Evolutionary conservation across 2,113 vertebrate species (phyloP), one percentile per base, ranked within the genome.

Genomic region (Arvicanthis niloticus): DNA sequence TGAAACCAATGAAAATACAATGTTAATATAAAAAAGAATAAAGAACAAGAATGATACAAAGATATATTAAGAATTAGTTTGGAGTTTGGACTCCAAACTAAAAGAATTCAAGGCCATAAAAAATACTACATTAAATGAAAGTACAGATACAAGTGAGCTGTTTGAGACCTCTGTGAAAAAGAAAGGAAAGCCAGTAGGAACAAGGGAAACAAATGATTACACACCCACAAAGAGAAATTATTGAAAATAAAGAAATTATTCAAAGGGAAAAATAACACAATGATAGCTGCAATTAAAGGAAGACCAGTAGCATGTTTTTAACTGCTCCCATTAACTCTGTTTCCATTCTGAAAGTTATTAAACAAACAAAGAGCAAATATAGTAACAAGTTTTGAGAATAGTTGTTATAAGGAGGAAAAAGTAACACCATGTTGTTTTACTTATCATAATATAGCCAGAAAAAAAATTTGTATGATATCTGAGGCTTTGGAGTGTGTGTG

Each of bases 311-410:
- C 56, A 73, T 56, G 68, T 88, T 73, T 84, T 91, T 22, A 80
- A 53, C 40, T 22, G 6, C 17, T 88, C 80, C 58, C 93, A 95
- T 70, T 91, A 85, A 86, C 1, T 92, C 0, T 53, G 3, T 76
- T 86, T 95, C 80, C 5, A 75, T 73, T 81, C 48, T 82, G 80
- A 76, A 92, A 93, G 37, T 42, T 95, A 56, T 75, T 89, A 89
- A 93, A 85, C 40, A 93, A 95, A 95, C 0, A 26, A 97, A 91
- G 15, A 5, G 91, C 16, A 51, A 72, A 78, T 91, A 87, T 89
- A 11, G 92, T 40, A 11, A 84, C 17, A 95, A 88, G 0, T 87
- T 73, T 89, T 4, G 93, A 51, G 21, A 92, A 88, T 34, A 93
- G 48, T 80, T 7, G 0, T 67, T 92, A 65, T 40, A 91, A 87